Evolutionary conservation across 2,888 invertebrate species (phyloP), one percentile per base, ranked within the genome.

Genomic region (Alentia gelatinosa): DNA sequence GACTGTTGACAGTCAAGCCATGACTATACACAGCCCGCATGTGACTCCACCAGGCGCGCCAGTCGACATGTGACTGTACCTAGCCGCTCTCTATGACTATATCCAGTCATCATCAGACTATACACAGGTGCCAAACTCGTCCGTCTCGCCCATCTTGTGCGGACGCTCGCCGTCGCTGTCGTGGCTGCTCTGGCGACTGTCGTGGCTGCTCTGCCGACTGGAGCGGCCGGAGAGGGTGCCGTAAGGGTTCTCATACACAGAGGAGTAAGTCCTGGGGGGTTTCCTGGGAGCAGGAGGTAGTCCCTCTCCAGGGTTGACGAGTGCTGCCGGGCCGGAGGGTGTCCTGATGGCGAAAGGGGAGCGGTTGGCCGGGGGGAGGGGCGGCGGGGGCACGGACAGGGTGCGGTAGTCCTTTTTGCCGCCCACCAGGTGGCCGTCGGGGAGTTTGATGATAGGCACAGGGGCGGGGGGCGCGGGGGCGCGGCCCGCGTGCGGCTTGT

Each of bases 51-150:
- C 79, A 19, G 12, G 79, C 37, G 79, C 37, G 79, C 19, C 39
- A 79, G 79, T 37, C 79, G 12, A 3, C 79, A 79, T 79, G 79
- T 79, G 79, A 79, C 79, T 79, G 79, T 79, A 79, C 79, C 68
- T 79, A 75, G 75, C 23, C 75, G 35, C 33, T 75, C 9, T 7
- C 75, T 75, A 74, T 79, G 79, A 79, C 79, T 79, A 79, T 79
- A 79, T 79, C 79, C 79, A 79, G 79, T 79, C 79, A 79, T 79
- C 79, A 39, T 79, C 86, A 26, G 47, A 86, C 86, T 91, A 92
- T 50, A 92, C 92, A 35, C 92, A 92, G 26, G 92, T 92, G 26
- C 92, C 92, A 89, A 90, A 92, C 75, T 92, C 92, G 47, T 92
- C 92, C 90, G 91, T 90, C 35, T 92, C 91, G 7, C 92, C 92